phyloP scores from a whole-genome alignment of 64 coral and sea anemone genomes.

The Pocillopora damicornis region DNA sequence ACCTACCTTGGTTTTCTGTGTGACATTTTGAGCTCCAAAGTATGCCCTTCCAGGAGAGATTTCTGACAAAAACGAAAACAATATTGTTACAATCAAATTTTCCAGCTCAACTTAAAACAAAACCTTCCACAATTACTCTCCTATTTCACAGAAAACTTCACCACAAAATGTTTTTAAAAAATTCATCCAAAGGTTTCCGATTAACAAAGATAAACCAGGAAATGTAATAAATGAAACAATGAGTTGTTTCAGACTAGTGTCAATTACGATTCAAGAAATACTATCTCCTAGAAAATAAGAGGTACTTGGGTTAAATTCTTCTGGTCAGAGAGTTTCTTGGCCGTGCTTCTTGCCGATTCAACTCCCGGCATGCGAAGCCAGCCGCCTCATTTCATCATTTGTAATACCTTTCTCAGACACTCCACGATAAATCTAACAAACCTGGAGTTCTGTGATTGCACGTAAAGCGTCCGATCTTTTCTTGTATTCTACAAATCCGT shows the following conservation, averaged over 20 bases:
- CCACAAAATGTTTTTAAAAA: no score
- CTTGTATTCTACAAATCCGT: constrained; percentile 96
- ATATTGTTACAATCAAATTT: not conserved
- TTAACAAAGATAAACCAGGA: no score
- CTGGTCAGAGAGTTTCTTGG: no score
- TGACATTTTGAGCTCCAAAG: constrained; percentile 84
- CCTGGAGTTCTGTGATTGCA: constrained; percentile 90
- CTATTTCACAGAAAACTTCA: no score
- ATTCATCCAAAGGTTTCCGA: no score
- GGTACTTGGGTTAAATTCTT: no score
- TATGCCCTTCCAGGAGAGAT: constrained; percentile 71
- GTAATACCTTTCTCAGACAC: not conserved
- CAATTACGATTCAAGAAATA: no score
- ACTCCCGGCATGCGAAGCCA: not conserved
- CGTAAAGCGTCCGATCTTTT: constrained; percentile 72
- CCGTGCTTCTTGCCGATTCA: not conserved
- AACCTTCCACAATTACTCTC: no score
- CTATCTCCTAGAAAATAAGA: no score
- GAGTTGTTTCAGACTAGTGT: no score
- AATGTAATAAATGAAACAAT: no score
- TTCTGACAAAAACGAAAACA: constrained; percentile 39
- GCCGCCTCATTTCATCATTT: not conserved
- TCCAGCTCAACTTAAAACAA: no score
- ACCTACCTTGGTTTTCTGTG: constrained; percentile 62
- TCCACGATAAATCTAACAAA: not conserved